Evolutionary conservation across 2,113 vertebrate genomes (phyloP), one percentile per base, ranked within the genome.

Genomic region (Bucco capensis): DNA sequence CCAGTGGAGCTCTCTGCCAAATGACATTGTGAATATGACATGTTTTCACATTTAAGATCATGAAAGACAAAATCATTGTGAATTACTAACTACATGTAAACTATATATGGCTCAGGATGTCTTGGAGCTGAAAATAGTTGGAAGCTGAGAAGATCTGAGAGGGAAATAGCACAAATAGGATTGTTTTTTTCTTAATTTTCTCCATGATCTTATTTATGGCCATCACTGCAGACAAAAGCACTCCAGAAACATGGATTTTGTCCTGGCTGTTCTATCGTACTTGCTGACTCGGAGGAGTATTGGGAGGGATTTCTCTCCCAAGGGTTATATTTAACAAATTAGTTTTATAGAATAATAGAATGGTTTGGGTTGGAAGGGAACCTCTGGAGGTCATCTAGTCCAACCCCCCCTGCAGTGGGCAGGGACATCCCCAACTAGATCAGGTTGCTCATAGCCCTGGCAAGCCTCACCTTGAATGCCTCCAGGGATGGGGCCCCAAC

Each of bases 51-150:
- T 93, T 79, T 69, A 69, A 84, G 86, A 92, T 93, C 66, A 81
- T 84, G 84, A 72, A 93, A 89, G 81, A 84, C 65, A 90, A 92
- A 94, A 93, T 95, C 53, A 50, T 60, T 79, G 77, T 75, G 89
- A 89, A 79, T 82, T 89, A 46, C 49, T 78, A 88, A 72, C 31
- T 65, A 18, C 33, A 38, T 84, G 74, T 72, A 75, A 92, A 90
- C 40, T 82, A 42, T 30, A 38, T 49, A 69, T 5, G 33, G 91
- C 77, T 96, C 81, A 93, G 70, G 70, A 90, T 87, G 54, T 53
- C 70, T 93, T 31, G 49, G 83, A 65, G 84, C 49, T 91, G 70
- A 86, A 93, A 84, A 85, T 10, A 69, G 28, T 53, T 82, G 66
- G 78, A 85, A 92, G 71, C 33, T 70, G 88, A 35, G 62, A 60